Percentiles rank a stretch among this genome's conserved stretches.
phyloP scores from a whole-genome alignment of 2,797 vertebrate species.

The Spatula clypeata region DNA sequence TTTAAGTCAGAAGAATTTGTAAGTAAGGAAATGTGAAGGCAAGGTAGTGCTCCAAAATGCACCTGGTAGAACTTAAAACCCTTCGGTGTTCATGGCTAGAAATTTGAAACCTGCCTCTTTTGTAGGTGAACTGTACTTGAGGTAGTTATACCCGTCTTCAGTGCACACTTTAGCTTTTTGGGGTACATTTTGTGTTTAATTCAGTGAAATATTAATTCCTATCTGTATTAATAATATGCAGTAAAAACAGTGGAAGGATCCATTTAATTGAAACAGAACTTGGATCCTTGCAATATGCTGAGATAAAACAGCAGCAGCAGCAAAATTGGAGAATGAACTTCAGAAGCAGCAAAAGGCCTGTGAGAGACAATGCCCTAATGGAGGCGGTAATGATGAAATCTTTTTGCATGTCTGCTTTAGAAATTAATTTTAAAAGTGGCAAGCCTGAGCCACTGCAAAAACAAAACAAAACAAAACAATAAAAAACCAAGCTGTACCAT shows the following conservation, averaged over 20 bases:
- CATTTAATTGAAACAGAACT: conserved; percentile 26
- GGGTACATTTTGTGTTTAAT: background rate
- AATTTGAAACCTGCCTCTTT: background rate
- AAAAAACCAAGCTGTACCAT: background rate
- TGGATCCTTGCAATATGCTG: background rate
- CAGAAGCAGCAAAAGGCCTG: background rate
- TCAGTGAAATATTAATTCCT: conserved; percentile 1
- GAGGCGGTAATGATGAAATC: background rate
- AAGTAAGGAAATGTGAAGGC: background rate
- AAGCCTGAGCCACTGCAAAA: conserved; percentile 6
- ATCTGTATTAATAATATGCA: background rate
- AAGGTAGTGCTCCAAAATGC: background rate
- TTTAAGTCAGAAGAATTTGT: background rate
- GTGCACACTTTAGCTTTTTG: background rate
- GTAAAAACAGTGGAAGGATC: background rate
- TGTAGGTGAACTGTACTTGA: background rate
- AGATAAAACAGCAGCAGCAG: conserved; percentile 5
- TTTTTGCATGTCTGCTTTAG: background rate
- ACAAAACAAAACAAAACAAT: too few species aligned
- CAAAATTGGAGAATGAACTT: background rate
- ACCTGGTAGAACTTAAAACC: background rate
- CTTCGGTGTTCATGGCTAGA: background rate
- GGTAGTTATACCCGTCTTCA: background rate
- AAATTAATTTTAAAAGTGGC: background rate
- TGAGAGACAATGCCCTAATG: background rate